A percentile compares a stretch with the other conserved stretches of the same genome.
Conservation (phyloP, 2,888 invertebrate genomes). For the Aplocera efformata region DNA sequence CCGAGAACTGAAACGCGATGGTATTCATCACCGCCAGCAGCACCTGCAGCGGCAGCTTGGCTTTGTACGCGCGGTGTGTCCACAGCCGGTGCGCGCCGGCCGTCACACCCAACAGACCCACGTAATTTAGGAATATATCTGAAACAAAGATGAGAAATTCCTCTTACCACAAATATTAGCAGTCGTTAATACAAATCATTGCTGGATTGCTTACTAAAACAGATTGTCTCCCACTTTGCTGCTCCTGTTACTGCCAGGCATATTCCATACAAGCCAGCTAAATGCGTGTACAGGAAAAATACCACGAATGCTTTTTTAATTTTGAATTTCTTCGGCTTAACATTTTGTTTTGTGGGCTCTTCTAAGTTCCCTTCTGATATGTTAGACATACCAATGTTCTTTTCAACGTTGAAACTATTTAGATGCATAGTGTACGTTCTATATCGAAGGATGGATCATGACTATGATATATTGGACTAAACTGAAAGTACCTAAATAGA, state of each 20-base stretch:
- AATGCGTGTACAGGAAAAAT: constrained; percentile 1
- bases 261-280: constrained; percentile 7
- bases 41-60: constrained; percentile 34
- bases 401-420: too few relatives aligned
- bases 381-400: too few relatives aligned
- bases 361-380: too few relatives aligned
- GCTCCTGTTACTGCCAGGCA: constrained; percentile 1
- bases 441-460: too few relatives aligned
- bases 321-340: too few relatives aligned
- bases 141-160: not conserved
- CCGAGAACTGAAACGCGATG: constrained; percentile 53
- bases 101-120: constrained; percentile 28
- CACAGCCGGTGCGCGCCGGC: constrained; percentile 41
- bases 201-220: constrained; percentile 12
- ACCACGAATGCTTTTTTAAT: constrained; percentile 1
- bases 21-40: constrained; percentile 31
- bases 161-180: too few relatives aligned
- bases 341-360: too few relatives aligned
- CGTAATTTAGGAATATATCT: constrained; percentile 10
- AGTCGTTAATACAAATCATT: too few relatives aligned
- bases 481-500: too few relatives aligned
- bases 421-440: too few relatives aligned
- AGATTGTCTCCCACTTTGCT: constrained; percentile 5
- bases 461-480: too few relatives aligned
- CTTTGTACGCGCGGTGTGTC: constrained; percentile 39